A percentile compares a stretch with the other conserved stretches of the same genome.
Conservation (phyloP, 2,797 vertebrate species). For the Melanotaenia boesemani region DNA sequence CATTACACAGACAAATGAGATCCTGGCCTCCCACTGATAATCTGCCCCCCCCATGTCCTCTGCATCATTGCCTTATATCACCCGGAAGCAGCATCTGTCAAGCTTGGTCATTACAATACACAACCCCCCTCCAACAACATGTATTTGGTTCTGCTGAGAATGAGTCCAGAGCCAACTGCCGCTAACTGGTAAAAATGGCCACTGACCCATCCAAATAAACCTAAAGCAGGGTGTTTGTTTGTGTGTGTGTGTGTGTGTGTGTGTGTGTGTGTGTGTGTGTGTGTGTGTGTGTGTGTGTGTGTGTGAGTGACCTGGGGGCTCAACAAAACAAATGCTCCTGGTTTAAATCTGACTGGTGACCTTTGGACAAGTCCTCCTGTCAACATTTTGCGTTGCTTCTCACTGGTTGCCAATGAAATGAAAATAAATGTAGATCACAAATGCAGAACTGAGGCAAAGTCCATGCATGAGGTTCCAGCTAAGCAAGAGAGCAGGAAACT, state of each 20-base stretch:
- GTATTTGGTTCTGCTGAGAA: constrained; percentile 21
- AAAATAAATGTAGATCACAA: not conserved
- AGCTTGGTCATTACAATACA: constrained; percentile 40
- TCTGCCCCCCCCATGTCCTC: constrained; percentile 59
- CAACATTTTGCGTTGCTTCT: constrained; percentile 4
- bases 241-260: not conserved
- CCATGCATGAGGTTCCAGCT: not conserved
- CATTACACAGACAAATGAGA: constrained; percentile 81
- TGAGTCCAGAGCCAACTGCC: not conserved
- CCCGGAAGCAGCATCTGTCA: constrained; percentile 59
- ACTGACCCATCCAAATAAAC: not conserved
- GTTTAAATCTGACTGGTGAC: constrained; percentile 11
- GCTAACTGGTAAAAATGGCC: constrained; percentile 21
- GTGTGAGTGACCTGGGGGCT: not conserved
- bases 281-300: not conserved
- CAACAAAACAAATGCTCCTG: not conserved
- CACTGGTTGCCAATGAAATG: not conserved
- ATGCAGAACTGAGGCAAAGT: constrained; percentile 12
- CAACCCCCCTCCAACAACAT: constrained; percentile 27
- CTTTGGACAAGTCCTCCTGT: constrained; percentile 10
- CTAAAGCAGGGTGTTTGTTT: not conserved
- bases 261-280: not conserved
- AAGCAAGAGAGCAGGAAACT: not conserved
- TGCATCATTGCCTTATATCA: constrained; percentile 70
- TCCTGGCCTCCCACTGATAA: constrained; percentile 72